These are phyloP conservation scores for Lasioglossum leucozonium DNA, from an alignment of 2,888 invertebrate genomes.

Conservation along the genomic window DNA sequence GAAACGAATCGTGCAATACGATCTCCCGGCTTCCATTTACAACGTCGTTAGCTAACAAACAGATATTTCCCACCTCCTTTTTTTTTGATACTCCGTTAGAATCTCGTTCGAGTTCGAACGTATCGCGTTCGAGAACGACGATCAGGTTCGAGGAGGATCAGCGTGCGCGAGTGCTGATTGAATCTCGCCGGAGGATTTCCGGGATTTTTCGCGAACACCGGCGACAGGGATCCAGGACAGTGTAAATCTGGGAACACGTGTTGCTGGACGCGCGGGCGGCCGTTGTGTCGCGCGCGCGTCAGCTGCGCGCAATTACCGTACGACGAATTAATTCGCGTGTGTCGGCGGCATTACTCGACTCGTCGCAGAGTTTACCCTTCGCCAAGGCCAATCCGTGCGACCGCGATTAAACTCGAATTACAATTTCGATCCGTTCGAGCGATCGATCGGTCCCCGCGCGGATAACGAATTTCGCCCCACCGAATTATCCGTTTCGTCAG, in stretches of 20 bases:
- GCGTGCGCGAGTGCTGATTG: neutral
- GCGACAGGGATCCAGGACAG: neutral
- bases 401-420: constrained; percentile 67
- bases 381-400: constrained; percentile 29
- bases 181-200: constrained; percentile 1
- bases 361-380: constrained; percentile 51
- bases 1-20: no score
- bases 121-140: neutral
- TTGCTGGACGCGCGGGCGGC: constrained; percentile 22
- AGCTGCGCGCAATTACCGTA: constrained; percentile 55
- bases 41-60: neutral
- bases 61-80: no score
- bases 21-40: neutral
- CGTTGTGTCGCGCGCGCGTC: constrained; percentile 23
- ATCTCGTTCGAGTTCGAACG: neutral
- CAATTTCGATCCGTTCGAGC: constrained; percentile 41
- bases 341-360: constrained; percentile 61
- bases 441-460: neutral
- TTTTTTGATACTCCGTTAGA: neutral
- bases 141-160: constrained; percentile 4
- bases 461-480: neutral
- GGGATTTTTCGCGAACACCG: constrained; percentile 17
- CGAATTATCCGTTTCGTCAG: neutral
- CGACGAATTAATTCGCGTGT: constrained; percentile 64
- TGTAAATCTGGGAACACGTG: constrained; percentile 45